Evolutionary conservation across 2,797 vertebrate species (phyloP).

Genomic region (Parauchenoglanis punctatus): DNA sequence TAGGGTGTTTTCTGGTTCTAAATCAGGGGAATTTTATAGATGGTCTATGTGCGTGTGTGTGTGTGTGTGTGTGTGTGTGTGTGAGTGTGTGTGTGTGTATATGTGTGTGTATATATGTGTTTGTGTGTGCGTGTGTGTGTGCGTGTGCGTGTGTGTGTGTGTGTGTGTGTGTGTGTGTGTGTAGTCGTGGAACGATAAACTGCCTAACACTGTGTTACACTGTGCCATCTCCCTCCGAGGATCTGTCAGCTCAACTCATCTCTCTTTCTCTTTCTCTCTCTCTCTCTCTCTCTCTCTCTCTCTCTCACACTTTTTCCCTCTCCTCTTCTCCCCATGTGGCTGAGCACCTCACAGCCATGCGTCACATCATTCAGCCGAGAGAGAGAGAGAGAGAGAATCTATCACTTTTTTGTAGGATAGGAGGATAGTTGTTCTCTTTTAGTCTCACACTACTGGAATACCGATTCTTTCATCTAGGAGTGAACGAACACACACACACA

Average conservation of each 20-base stretch:
- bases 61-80: slow-evolving; percentile 10
- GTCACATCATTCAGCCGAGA: slow-evolving; percentile 46
- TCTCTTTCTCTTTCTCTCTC: slow-evolving; percentile 30
- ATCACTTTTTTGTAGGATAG: slow-evolving; percentile 54
- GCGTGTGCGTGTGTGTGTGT: slow-evolving; percentile 22
- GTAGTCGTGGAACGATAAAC: slow-evolving; percentile 35
- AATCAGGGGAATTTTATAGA: not conserved
- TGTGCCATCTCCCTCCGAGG: slow-evolving; percentile 47
- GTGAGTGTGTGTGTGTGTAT: too few species aligned
- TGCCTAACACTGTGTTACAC: slow-evolving; percentile 44
- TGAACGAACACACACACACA: slow-evolving; percentile 28
- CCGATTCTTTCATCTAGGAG: slow-evolving; percentile 60
- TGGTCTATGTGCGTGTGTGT: not conserved
- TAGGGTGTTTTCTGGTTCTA: not conserved
- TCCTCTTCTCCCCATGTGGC: slow-evolving; percentile 17
- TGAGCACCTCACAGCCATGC: slow-evolving; percentile 46
- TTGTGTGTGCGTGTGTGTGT: too few species aligned
- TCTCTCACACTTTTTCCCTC: not conserved
- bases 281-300: slow-evolving; percentile 10
- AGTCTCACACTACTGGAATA: slow-evolving; percentile 59
- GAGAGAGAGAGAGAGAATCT: slow-evolving; percentile 26
- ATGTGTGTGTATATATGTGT: too few species aligned
- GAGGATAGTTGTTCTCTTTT: slow-evolving; percentile 54
- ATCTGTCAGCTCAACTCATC: slow-evolving; percentile 46
- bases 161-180: slow-evolving; percentile 29